Evolutionary conservation across 2,113 vertebrate species (phyloP), one percentile per base, ranked within the genome.

Genomic region (Nipponia nippon): DNA sequence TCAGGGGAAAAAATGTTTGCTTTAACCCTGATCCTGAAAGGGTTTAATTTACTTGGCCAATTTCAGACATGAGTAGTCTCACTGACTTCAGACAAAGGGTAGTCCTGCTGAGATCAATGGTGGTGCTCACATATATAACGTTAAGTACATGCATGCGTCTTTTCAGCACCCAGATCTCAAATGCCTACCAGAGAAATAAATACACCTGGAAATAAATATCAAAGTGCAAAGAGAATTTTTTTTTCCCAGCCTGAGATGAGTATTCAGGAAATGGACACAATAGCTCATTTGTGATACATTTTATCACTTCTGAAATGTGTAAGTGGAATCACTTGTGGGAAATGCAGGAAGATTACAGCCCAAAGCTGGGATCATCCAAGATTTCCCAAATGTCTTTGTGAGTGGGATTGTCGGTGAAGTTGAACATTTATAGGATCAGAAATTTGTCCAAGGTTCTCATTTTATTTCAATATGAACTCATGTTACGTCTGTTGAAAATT

Each of bases 391-490:
- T 0, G 38, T 75, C 62, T 73, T 76, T 71, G 77, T 90, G 80
- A 96, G 72, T 63, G 42, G 65, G 36, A 65, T 94, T 97, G 91
- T 94, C 92, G 95, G 95, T 87, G 93, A 97, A 97, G 72, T 29
- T 73, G 77, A 91, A 97, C 88, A 82, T 97, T 94, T 90, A 92
- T 80, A 85, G 87, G 50, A 49, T 95, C 58, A 97, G 93, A 97
- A 97, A 96, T 89, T 95, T 97, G 96, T 96, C 71, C 92, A 90
- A 92, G 91, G 65, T 98, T 98, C 97, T 97, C 75, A 85, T 97
- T 96, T 98, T 96, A 95, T 97, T 98, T 97, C 95, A 95, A 83
- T 94, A 89, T 15, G 75, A 97, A 97, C 97, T 97, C 95, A 91
- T 63, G 94, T 96, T 96, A 95, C 56, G 66, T 87, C 87, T 98